These are phyloP conservation scores for Zelleria hepariella DNA, from an alignment of 2,888 invertebrate genomes.

Conservation along the genomic window DNA sequence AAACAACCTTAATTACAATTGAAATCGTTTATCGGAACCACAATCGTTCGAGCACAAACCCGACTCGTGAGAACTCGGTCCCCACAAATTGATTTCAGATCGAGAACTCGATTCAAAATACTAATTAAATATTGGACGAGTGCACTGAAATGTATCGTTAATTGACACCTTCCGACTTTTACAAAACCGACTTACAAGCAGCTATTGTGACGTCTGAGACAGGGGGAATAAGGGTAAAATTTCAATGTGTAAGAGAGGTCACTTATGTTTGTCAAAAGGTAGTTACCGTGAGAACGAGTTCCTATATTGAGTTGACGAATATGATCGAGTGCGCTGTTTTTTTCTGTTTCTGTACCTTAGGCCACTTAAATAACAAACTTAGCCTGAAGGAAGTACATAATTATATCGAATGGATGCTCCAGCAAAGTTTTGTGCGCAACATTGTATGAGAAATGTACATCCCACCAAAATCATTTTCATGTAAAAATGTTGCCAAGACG, in stretches of 20 bases:
- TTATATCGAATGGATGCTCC: too few relatives aligned
- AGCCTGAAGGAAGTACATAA: too few relatives aligned
- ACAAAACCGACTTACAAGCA: not conserved
- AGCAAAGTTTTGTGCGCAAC: too few relatives aligned
- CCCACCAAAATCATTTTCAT: too few relatives aligned
- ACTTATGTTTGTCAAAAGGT: too few relatives aligned
- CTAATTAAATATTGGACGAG: slow-evolving; percentile 1
- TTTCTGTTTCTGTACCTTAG: not conserved
- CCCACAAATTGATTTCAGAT: not conserved
- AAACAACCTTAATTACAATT: not conserved
- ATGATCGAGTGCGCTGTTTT: not conserved
- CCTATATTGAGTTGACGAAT: not conserved
- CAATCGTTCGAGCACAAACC: not conserved
- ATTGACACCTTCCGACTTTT: slow-evolving; percentile 15
- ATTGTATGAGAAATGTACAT: too few relatives aligned
- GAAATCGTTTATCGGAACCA: not conserved
- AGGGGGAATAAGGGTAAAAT: not conserved
- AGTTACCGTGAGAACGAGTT: not conserved
- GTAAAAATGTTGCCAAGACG: too few relatives aligned
- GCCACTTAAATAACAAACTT: too few relatives aligned
- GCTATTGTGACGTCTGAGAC: not conserved
- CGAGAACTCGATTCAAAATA: not conserved
- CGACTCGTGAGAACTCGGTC: not conserved
- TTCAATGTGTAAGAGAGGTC: not conserved
- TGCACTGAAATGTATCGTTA: slow-evolving; percentile 11